Evolutionary conservation across 2,888 invertebrate genomes (phyloP), one percentile per base, ranked within the genome.

Genomic region (Synergus gifuensis): DNA sequence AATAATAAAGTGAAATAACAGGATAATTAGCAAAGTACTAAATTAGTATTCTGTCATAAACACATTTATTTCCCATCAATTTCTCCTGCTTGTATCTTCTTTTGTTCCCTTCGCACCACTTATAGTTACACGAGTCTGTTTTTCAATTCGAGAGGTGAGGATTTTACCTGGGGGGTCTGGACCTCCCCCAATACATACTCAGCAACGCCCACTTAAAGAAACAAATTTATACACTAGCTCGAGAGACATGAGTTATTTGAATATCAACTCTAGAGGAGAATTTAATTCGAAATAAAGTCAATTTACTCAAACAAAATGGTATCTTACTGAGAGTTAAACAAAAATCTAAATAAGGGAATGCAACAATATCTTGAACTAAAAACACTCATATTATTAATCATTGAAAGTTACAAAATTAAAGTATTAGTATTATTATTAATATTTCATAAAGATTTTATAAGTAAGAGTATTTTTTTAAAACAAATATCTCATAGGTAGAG

Each of bases 181-280:
- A 73, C 46, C 73, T 73, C 73, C 73, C 73, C 73, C 73, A 73
- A 69, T 69, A 69, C 46, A 73, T 73, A 54, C 73, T 54, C 49
- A 28, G 36, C 36, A 36, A 73, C 73, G 73, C 73, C 73, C 73
- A 73, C 73, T 73, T 36, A 0, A 54, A 28, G 49, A 49, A 49
- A 73, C n/a, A 49, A 69, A 69, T 54, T 73, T 73, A 73, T 46
- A 73, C 49, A 73, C n/a, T 54, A 73, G 36, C 49, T 49, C 16
- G 28, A 28, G 28, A 69, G 14, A 69, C 22, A 69, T 54, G 49
- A 73, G n/a, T 73, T 73, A 73, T 73, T 73, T 36, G 36, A 73
- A 73, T 73, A 40, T 73, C 54, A 36, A 54, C 22, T 2, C 22
- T 7, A 46, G 28, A 49, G 46, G 46, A 14, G 9, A 46, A 7